phyloP scores from a whole-genome alignment of 2,797 vertebrate species.

The Pseudochirops cupreus region DNA sequence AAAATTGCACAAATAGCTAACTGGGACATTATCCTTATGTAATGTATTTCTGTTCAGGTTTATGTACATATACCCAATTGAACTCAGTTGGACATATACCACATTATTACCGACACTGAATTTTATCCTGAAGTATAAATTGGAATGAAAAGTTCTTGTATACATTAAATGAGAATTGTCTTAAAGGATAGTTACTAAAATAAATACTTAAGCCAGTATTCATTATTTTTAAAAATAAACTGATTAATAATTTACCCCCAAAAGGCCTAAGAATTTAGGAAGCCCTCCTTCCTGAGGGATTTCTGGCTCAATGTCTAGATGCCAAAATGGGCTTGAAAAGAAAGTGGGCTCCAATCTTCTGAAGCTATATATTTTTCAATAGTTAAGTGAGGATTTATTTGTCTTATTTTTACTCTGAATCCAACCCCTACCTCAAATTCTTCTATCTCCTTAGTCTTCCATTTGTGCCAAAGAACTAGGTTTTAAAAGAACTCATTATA shows the following conservation, averaged over 20 bases:
- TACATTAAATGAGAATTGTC: constrained; percentile 12
- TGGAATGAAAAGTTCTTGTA: constrained; percentile 51
- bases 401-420: not conserved
- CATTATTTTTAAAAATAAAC: not conserved
- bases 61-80: not conserved
- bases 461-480: not conserved
- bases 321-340: not conserved
- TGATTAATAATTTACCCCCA: not conserved
- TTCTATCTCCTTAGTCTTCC: not conserved
- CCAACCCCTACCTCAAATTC: not conserved
- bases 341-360: not conserved
- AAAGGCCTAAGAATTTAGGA: constrained; percentile 23
- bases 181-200: not conserved
- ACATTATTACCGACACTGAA: not conserved
- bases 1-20: constrained; percentile 3
- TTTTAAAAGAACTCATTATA: not conserved
- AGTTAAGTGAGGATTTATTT: not conserved
- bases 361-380: not conserved
- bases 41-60: not conserved
- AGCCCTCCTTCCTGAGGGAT: constrained; percentile 16
- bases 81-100: not conserved
- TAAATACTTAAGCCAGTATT: not conserved
- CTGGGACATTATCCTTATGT: not conserved
- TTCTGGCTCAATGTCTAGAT: constrained; percentile 30
- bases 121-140: constrained; percentile 39